phyloP scores from a whole-genome alignment of 1,140 invertebrate genomes.

The Ectropis grisescens region DNA sequence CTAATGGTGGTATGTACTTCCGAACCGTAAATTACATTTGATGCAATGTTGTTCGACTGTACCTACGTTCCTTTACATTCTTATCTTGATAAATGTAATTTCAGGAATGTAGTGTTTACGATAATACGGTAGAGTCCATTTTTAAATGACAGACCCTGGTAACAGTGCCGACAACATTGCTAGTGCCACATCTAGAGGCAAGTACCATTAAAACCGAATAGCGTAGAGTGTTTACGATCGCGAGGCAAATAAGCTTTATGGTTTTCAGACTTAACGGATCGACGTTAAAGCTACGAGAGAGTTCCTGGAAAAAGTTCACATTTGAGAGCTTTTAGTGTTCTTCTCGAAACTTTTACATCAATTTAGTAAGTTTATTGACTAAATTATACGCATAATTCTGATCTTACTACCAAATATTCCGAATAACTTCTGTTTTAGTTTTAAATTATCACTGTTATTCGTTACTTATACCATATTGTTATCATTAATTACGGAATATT shows the following conservation, averaged over 20 bases:
- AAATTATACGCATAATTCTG: neutral
- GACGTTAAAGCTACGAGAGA: slow-evolving; percentile 6
- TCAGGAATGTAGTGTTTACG: neutral
- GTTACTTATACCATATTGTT: no score
- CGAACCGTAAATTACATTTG: no score
- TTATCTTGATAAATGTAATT: neutral
- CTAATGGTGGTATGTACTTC: no score
- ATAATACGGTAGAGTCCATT: neutral
- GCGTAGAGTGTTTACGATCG: slow-evolving; percentile 36
- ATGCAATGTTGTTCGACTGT: no score
- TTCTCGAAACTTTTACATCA: neutral
- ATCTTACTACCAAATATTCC: neutral
- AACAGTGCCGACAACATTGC: neutral
- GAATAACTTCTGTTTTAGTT: no score
- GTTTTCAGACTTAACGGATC: slow-evolving; percentile 16
- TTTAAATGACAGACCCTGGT: neutral
- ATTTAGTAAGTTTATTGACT: neutral
- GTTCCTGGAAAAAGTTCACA: neutral
- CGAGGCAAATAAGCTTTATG: slow-evolving; percentile 31
- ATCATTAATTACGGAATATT: no score
- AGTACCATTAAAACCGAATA: slow-evolving; percentile 5
- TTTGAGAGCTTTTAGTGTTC: neutral
- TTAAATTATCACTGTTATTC: no score
- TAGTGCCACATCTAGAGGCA: neutral
- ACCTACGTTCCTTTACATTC: no score